Evolutionary conservation across 2,888 invertebrate genomes (phyloP).

Genomic region (Drosophila suboccidentalis): DNA sequence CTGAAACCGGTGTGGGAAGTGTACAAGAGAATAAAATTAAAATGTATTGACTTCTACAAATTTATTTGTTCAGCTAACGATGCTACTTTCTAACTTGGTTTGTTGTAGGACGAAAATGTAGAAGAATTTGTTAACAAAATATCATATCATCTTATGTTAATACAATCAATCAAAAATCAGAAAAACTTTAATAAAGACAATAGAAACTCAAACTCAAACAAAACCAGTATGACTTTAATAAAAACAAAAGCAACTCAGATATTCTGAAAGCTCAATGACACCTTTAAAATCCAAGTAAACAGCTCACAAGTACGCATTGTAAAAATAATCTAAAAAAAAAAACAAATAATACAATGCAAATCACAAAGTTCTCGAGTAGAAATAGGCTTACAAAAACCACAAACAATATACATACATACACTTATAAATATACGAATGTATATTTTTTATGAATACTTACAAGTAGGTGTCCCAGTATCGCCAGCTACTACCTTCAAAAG

Average conservation of each 20-base stretch:
- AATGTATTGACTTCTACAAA: conserved; percentile 16
- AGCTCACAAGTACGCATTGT: conserved; percentile 18
- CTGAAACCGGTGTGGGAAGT: conserved; percentile 32
- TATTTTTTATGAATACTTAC: conserved; percentile 16
- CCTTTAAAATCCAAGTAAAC: conserved; percentile 37
- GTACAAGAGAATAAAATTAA: background rate
- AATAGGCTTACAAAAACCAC: conserved; percentile 24
- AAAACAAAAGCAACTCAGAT: conserved; percentile 1
- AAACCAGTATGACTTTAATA: background rate
- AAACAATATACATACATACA: background rate
- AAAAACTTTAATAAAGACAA: no score
- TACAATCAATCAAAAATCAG: background rate
- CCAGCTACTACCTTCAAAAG: conserved; percentile 39
- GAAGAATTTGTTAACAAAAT: no score
- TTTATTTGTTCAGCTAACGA: background rate
- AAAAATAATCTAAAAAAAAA: conserved; percentile 13
- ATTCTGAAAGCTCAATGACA: conserved; percentile 40
- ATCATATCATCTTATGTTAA: no score
- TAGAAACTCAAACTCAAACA: background rate
- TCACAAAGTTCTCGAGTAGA: conserved; percentile 30
- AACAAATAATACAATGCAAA: conserved; percentile 25
- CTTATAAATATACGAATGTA: background rate
- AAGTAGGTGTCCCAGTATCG: conserved; percentile 43
- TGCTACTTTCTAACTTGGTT: background rate
- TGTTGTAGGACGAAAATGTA: background rate